These are phyloP conservation scores for Papilio aristodemus DNA, from an alignment of 1,140 invertebrate species.

Conservation along the genomic window DNA sequence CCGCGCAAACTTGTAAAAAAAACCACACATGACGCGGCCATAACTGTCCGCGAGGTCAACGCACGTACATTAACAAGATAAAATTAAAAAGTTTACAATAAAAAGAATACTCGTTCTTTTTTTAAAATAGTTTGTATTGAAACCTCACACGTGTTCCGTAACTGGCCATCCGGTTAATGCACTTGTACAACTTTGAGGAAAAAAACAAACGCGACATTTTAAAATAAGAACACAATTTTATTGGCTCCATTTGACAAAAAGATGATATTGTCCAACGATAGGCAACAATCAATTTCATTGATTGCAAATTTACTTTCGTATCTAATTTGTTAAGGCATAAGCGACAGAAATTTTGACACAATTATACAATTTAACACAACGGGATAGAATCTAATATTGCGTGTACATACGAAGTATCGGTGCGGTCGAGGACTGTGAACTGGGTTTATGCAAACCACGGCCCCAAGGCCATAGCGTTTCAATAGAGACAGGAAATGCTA, in stretches of 20 bases:
- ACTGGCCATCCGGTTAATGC: constrained; percentile 26
- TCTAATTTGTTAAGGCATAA: constrained; percentile 7
- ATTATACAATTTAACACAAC: constrained; percentile 2
- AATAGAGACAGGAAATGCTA: constrained; percentile 22
- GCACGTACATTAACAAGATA: constrained; percentile 8
- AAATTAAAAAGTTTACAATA: background rate
- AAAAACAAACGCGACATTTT: constrained; percentile 20
- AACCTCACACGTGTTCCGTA: constrained; percentile 18
- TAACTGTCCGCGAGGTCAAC: constrained; percentile 1
- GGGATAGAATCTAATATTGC: background rate
- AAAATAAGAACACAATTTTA: constrained; percentile 29
- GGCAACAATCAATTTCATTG: constrained; percentile 30
- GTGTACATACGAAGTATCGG: background rate
- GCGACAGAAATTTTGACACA: constrained; percentile 1
- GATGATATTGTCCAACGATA: constrained; percentile 15
- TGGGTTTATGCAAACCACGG: constrained; percentile 7
- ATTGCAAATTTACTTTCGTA: constrained; percentile 23
- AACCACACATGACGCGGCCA: background rate
- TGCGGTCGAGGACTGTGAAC: constrained; percentile 9
- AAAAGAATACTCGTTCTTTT: constrained; percentile 9
- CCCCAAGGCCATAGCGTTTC: constrained; percentile 15
- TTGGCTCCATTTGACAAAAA: constrained; percentile 26
- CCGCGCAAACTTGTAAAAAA: constrained; percentile 4
- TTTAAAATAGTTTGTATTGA: constrained; percentile 7
- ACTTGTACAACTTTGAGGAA: background rate